Evolutionary conservation across 2,797 vertebrate genomes (phyloP), one percentile per base, ranked within the genome.

Genomic region (Euphonia xanthogaster): DNA sequence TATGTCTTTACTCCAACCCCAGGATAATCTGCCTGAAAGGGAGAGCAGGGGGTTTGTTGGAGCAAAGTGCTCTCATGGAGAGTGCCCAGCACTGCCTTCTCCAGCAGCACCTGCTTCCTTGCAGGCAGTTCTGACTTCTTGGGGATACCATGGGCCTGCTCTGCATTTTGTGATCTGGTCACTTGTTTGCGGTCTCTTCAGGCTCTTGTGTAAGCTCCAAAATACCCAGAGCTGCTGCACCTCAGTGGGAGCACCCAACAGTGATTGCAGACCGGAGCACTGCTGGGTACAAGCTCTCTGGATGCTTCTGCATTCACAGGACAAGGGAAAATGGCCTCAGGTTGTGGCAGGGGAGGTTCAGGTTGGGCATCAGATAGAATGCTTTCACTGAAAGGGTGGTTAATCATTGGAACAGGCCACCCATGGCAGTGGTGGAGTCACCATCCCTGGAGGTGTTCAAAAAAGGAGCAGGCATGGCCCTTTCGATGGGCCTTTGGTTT

Each of bases 1-100:
- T 62, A 23, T 0, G 0, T 62, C 65, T 68, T 68, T 86, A 20
- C 11, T 78, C 25, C 9, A 4, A 4, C 23, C 40, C 2, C 2
- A 55, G 63, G 66, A 37, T 66, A 51, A 91, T 44, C 42, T 40
- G 7, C 22, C 0, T 1, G 40, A 42, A 82, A 83, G 33, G 53
- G 63, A 47, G 40, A 70, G 51, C 31, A 12, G 31, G 25, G 15
- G 6, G 3, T 20, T 78, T 72, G 31, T n/a, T 67, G 55, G 39
- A 72, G 50, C 35, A 47, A 67, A 72, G 42, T 0, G 0, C 30
- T 71, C 19, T 78, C 7, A 1, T 6, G 30, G 57, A 55, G 14
- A 35, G 35, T 21, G 58, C 27, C 61, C 39, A 55, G 68, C 2
- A 0, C 39, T 2, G 4, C 33, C 45, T 58, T 31, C 55, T 66